Base-by-base conservation (phyloP, 2,888 invertebrate species). In the Trichopoda pennipes region DNA sequence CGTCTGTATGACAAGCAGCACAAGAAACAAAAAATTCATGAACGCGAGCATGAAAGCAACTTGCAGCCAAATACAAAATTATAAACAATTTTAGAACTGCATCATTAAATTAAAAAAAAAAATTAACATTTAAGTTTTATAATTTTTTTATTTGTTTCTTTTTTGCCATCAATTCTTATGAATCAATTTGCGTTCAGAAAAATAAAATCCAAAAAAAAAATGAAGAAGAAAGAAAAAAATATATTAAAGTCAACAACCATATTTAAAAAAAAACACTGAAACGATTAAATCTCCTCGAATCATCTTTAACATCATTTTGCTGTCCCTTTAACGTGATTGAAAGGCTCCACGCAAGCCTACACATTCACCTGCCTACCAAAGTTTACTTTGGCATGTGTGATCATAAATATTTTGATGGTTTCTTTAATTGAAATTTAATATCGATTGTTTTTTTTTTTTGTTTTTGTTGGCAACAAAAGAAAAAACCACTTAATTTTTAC, bases 371-470 rank as follows among this genome's bases (percentile, higher is more conserved):
- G 56, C 42, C 32, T 16, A 2, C 49, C 47, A 35, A 53, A 64
- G 23, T 56, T 47, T 10, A 23, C 35, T 17, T 42, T 42, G 32
- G 35, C 60, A 66, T 66, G 68, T 77, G 72, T 63, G 77, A 77
- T 77, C 73, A 64, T 75, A 75, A 80, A 81, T 81, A 68, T 81
- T 81, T 76, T 81, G 81, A 81, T 61, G 61, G 68, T 68, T 68
- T 77, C 12, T 69, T 58, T 81, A 81, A 81, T 77, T 77, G 81
- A 81, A 77, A 73, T 73, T 81, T 53, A 64, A 80, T 72, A 80
- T 69, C 38, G 68, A 61, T 35, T n/a, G n/a, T n/a, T n/a, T n/a
- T n/a, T n/a, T n/a, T n/a, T n/a, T n/a, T n/a, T n/a, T n/a, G n/a
- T n/a, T n/a, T 81, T 81, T 68, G 61, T 77, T 68, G 49, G 49